These are phyloP conservation scores for Zosterops japonicus DNA, from an alignment of 2,113 vertebrate genomes.

Conservation along the genomic window DNA sequence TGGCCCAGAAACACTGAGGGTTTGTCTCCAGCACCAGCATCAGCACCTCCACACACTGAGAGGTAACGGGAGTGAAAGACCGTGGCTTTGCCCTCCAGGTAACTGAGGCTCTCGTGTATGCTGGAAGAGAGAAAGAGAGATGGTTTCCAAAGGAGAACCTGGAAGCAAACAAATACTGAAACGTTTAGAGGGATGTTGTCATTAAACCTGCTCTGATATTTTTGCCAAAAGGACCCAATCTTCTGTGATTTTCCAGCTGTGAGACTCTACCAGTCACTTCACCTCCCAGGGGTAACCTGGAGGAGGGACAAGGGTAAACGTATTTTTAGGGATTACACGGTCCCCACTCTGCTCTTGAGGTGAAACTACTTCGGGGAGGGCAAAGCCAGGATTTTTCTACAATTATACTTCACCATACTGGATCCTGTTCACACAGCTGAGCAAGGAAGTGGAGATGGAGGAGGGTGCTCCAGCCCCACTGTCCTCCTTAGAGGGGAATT, in stretches of 20 bases:
- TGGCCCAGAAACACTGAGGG: slow-evolving; percentile 62
- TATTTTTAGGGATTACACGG: neutral
- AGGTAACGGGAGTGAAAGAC: slow-evolving; percentile 78
- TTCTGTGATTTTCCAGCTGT: neutral
- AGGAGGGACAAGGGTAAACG: accelerated
- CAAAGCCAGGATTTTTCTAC: neutral
- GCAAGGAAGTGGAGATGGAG: neutral
- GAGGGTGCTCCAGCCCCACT: neutral
- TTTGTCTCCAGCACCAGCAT: accelerated
- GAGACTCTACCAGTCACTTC: accelerated
- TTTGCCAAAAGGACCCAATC: neutral
- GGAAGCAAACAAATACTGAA: neutral
- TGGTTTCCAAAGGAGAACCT: neutral
- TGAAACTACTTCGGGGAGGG: accelerated
- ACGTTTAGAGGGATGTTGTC: neutral
- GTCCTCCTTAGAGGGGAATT: neutral
- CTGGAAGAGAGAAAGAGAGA: slow-evolving; percentile 58
- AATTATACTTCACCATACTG: neutral
- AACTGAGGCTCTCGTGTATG: slow-evolving; percentile 74
- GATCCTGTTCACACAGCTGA: neutral
- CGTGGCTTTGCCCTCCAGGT: slow-evolving; percentile 73
- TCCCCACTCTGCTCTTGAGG: neutral
- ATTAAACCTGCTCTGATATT: neutral
- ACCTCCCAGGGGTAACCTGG: neutral
- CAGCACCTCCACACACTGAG: neutral